Conservation (phyloP, 1,140 invertebrate species). For the Zaprionus capensis region DNA sequence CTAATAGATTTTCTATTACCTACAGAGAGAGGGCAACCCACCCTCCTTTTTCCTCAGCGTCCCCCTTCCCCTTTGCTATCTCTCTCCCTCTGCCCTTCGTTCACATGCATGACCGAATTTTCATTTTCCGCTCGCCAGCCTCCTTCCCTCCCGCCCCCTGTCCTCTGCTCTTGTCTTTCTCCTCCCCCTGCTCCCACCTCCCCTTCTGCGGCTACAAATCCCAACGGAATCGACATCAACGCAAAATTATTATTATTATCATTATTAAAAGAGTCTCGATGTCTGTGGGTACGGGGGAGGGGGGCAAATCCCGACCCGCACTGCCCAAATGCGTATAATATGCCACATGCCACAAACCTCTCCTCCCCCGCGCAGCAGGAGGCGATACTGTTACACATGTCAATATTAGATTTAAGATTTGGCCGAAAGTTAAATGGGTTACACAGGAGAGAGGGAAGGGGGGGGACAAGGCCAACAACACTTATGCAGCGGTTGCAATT, state of each 20-base stretch:
- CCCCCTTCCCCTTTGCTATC: background rate
- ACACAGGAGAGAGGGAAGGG: background rate
- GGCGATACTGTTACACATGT: constrained; percentile 63
- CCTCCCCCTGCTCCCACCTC: background rate
- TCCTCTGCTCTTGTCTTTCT: background rate
- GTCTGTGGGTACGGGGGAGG: background rate
- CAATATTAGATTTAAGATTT: constrained; percentile 69
- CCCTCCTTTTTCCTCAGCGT: background rate
- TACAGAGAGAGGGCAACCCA: constrained; percentile 10
- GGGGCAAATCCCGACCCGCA: constrained; percentile 36
- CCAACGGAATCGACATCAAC: constrained; percentile 67
- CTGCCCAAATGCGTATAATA: constrained; percentile 65
- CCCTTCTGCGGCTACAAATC: constrained; percentile 34
- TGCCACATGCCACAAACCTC: constrained; percentile 50
- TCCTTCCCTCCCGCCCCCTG: constrained; percentile 1
- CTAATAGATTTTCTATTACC: constrained; percentile 81
- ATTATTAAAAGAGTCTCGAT: constrained; percentile 71
- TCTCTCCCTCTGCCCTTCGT: background rate
- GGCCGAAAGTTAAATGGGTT: constrained; percentile 71
- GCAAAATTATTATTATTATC: constrained; percentile 73
- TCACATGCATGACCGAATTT: constrained; percentile 75
- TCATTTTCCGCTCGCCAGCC: constrained; percentile 67
- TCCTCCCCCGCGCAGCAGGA: constrained; percentile 34
- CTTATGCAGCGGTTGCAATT: constrained; percentile 58
- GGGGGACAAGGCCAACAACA: constrained; percentile 31